phyloP scores from a whole-genome alignment of 2,113 vertebrate genomes.

The Kryptolebias marmoratus region DNA sequence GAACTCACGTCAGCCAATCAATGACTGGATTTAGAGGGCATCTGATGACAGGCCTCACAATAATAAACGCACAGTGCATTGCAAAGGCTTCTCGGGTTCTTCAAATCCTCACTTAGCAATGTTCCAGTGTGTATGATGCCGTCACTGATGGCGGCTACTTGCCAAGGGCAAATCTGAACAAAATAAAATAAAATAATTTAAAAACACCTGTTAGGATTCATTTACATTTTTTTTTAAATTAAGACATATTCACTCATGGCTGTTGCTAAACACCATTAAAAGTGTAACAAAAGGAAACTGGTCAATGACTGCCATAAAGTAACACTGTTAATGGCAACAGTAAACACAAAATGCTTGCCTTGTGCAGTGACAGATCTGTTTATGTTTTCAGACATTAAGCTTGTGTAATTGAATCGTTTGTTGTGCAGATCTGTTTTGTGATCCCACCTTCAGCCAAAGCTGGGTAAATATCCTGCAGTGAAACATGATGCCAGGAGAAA shows the following conservation, averaged over 20 bases:
- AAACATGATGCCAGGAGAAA: not conserved
- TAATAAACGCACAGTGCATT: slow-evolving; percentile 56
- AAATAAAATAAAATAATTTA: not conserved
- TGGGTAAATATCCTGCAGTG: not conserved
- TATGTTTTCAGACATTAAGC: slow-evolving; percentile 11
- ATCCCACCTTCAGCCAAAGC: not conserved
- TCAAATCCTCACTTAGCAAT: slow-evolving; percentile 37
- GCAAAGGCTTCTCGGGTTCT: slow-evolving; percentile 52
- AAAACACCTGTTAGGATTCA: too few relatives aligned
- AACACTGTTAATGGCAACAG: not conserved
- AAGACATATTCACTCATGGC: too few relatives aligned
- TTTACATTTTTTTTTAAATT: too few relatives aligned
- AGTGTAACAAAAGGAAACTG: too few relatives aligned
- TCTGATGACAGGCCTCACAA: slow-evolving; percentile 45
- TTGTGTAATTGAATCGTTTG: too few relatives aligned
- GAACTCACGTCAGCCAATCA: slow-evolving; percentile 52
- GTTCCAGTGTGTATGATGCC: slow-evolving; percentile 38
- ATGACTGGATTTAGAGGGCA: slow-evolving; percentile 46
- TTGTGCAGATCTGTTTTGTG: not conserved
- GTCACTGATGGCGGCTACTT: slow-evolving; percentile 18
- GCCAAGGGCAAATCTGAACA: not conserved
- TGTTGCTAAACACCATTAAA: too few relatives aligned
- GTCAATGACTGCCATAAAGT: not conserved
- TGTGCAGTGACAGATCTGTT: not conserved
- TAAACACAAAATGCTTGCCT: slow-evolving; percentile 1